Conservation (phyloP, 2,797 vertebrate genomes). For the Masticophis lateralis region DNA sequence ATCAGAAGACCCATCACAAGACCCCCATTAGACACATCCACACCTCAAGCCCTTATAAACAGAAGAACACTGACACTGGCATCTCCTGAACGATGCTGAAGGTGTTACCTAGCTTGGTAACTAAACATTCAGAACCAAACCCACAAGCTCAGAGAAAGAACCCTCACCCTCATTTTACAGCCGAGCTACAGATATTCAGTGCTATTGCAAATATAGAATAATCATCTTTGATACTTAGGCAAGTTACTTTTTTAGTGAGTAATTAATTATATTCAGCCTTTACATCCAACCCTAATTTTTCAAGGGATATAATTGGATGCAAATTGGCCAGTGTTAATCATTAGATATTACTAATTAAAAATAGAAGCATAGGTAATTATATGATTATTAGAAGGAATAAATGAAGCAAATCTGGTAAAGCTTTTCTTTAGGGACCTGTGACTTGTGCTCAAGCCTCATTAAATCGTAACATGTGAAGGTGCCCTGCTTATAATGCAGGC, state of each 20-base stretch:
- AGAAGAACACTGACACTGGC: no score
- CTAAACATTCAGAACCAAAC: no score
- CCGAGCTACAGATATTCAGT: no score
- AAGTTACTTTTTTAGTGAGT: conserved; percentile 45
- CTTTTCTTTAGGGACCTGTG: conserved; percentile 63
- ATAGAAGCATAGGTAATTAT: conserved; percentile 70
- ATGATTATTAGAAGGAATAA: conserved; percentile 74
- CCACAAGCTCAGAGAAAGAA: no score
- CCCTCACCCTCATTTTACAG: no score
- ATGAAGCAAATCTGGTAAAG: conserved; percentile 67
- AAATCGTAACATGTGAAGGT: conserved; percentile 66
- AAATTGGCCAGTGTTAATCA: conserved; percentile 74
- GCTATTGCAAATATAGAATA: no score
- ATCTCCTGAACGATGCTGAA: no score
- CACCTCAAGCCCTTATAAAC: no score
- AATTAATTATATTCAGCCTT: conserved; percentile 65
- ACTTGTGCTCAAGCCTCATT: conserved; percentile 65
- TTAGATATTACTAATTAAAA: conserved; percentile 74
- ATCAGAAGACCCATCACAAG: no score
- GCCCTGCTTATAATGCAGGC: conserved; percentile 53
- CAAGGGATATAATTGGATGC: conserved; percentile 67
- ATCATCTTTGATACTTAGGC: conserved; percentile 55
- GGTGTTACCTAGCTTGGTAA: no score
- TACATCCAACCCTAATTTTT: conserved; percentile 68
- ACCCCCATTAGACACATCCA: no score